phyloP scores from a whole-genome alignment of 2,797 vertebrate species.

The Manis pentadactyla region DNA sequence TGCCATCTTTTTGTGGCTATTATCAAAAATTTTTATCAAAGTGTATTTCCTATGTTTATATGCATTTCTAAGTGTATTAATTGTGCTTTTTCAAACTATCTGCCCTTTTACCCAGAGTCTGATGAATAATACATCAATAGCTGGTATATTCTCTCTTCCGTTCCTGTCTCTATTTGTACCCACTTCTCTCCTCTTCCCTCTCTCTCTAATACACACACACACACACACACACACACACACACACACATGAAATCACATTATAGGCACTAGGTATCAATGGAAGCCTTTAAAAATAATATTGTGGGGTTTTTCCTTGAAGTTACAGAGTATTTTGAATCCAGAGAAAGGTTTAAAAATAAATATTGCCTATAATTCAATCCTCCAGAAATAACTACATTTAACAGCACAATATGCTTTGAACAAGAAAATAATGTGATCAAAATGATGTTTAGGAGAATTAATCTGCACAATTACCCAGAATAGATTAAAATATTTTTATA shows the following conservation, averaged over 20 bases:
- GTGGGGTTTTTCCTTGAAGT: not conserved
- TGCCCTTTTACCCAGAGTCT: not conserved
- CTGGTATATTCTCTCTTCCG: not conserved
- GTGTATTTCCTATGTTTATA: not conserved
- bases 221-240: not conserved
- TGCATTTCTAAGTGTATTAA: not conserved
- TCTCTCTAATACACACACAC: not conserved
- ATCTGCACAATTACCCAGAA: not conserved
- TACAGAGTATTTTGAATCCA: not conserved
- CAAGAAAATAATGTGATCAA: slow-evolving; percentile 19
- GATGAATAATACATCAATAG: not conserved
- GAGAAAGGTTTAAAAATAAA: not conserved
- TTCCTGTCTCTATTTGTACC: not conserved
- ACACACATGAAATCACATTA: not conserved
- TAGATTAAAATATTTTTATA: slow-evolving; percentile 15
- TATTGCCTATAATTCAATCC: not conserved
- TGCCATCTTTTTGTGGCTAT: too few relatives aligned
- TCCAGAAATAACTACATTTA: not conserved
- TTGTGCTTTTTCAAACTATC: not conserved
- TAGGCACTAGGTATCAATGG: not conserved
- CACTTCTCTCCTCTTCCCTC: not conserved
- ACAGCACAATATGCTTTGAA: not conserved
- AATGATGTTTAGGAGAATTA: slow-evolving; percentile 42
- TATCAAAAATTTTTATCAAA: not conserved
- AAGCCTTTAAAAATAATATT: not conserved